A percentile compares a stretch with the other conserved stretches of the same genome.
phyloP scores from a whole-genome alignment of 2,797 vertebrate species.

The Sebastes vulpes region DNA sequence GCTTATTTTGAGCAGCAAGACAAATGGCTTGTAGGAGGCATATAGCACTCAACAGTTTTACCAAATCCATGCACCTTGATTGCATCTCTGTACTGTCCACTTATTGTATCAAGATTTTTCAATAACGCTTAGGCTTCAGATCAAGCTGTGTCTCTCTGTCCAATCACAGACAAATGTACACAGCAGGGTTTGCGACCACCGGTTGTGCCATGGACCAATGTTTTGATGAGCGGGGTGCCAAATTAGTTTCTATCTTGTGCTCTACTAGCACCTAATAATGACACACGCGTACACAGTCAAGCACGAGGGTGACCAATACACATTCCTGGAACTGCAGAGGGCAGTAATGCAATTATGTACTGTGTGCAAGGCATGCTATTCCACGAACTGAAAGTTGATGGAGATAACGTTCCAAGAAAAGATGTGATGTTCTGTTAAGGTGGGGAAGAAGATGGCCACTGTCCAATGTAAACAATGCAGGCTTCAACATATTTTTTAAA shows the following conservation, averaged over 20 bases:
- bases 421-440: neutral
- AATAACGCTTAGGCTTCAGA: neutral
- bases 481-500: neutral
- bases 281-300: neutral
- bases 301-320: neutral
- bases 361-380: neutral
- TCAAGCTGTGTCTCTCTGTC: neutral
- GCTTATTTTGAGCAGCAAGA: conserved; percentile 33
- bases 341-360: neutral
- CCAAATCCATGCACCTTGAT: neutral
- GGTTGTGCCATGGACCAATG: neutral
- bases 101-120: neutral
- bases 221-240: neutral
- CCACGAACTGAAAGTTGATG: neutral
- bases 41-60: neutral
- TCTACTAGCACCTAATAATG: neutral
- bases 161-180: neutral
- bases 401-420: neutral
- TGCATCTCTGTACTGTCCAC: neutral
- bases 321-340: neutral
- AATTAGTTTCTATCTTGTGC: neutral
- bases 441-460: neutral
- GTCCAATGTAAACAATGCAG: neutral
- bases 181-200: neutral
- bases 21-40: neutral